These are phyloP conservation scores for Xenopus petersii DNA, from an alignment of 2,797 vertebrate genomes.

Conservation along the genomic window DNA sequence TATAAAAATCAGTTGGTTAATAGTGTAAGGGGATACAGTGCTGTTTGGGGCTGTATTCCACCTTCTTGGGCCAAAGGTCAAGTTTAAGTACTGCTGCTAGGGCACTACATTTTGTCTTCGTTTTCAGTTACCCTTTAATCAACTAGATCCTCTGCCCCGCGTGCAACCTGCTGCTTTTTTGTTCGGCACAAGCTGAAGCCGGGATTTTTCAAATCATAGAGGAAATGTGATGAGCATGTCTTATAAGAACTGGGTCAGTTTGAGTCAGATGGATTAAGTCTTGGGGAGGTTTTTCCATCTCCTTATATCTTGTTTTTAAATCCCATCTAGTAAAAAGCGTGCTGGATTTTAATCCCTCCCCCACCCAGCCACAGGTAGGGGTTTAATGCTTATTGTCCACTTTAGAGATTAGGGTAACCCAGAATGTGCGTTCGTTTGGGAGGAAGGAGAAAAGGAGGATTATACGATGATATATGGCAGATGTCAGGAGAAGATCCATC, in stretches of 20 bases:
- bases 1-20: no score
- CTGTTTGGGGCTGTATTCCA: no score
- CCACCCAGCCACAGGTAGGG: constrained; percentile 64
- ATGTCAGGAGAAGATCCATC: constrained; percentile 61
- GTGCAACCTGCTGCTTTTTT: no score
- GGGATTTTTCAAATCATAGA: neutral
- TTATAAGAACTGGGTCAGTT: constrained; percentile 73
- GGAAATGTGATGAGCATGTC: constrained; percentile 51
- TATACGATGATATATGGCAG: constrained; percentile 60
- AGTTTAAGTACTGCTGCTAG: no score
- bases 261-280: constrained; percentile 68
- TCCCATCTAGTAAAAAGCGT: constrained; percentile 65
- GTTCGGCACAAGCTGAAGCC: no score
- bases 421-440: constrained; percentile 55
- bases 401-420: constrained; percentile 74
- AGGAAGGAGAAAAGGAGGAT: constrained; percentile 62
- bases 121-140: no score
- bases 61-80: no score
- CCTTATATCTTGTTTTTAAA: constrained; percentile 65
- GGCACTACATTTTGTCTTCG: no score
- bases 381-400: constrained; percentile 69
- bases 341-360: constrained; percentile 66
- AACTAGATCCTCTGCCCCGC: no score
- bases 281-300: constrained; percentile 67
- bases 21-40: no score